A percentile compares a stretch with the other conserved stretches of the same genome.
Conservation (phyloP, 2,797 vertebrate genomes). For the Melanotaenia parkinsoni region DNA sequence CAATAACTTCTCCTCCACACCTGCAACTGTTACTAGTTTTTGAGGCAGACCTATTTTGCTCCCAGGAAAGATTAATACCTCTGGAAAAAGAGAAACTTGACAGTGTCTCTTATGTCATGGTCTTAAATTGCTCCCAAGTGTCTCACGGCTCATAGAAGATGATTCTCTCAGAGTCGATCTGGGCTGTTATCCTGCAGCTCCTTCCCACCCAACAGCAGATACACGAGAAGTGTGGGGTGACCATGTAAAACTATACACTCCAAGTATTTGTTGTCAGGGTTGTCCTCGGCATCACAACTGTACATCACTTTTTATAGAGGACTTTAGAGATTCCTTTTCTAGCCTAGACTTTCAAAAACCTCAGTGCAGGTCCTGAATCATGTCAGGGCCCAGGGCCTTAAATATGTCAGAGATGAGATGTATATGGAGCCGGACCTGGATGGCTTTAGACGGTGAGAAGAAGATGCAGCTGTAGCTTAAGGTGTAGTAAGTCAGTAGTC, state of each 20-base stretch:
- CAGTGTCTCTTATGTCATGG: constrained; percentile 25
- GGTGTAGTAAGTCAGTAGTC: constrained; percentile 6
- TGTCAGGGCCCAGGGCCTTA: constrained; percentile 41
- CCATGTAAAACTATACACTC: constrained; percentile 65
- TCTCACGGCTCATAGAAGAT: constrained; percentile 34
- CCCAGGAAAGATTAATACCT: constrained; percentile 38
- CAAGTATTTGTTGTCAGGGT: constrained; percentile 56
- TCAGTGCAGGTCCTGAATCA: constrained; percentile 55
- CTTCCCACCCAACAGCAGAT: constrained; percentile 18
- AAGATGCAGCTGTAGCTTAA: constrained; percentile 48
- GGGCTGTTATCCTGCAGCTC: constrained; percentile 23
- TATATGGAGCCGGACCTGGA: constrained; percentile 35
- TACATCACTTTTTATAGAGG: constrained; percentile 69
- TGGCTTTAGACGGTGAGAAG: constrained; percentile 38
- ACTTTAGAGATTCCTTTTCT: constrained; percentile 58
- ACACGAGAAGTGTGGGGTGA: constrained; percentile 42
- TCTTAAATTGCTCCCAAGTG: constrained; percentile 34
- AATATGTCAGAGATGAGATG: constrained; percentile 57
- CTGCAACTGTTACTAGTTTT: constrained; percentile 11
- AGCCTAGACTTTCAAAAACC: constrained; percentile 55
- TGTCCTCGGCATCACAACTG: constrained; percentile 51
- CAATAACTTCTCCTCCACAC: constrained; percentile 27
- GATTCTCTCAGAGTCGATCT: constrained; percentile 32
- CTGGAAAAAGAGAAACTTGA: constrained; percentile 39
- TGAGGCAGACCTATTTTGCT: background rate